Percentiles rank a stretch among this genome's conserved stretches.
phyloP scores from a whole-genome alignment of 1,140 invertebrate genomes.

The Neodiprion virginianus region DNA sequence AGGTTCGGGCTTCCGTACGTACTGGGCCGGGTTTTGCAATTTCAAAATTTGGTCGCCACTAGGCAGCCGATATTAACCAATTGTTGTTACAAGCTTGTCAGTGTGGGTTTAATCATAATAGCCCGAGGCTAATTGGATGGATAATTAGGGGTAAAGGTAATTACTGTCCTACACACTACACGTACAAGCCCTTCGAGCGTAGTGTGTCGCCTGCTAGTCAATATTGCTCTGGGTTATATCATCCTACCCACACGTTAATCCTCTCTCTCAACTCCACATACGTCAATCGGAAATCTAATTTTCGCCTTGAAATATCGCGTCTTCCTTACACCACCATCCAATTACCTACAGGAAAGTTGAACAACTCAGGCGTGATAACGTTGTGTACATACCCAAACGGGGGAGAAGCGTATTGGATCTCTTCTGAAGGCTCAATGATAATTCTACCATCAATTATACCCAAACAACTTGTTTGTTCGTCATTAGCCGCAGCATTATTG shows the following conservation, averaged over 20 bases:
- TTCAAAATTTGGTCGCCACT: neutral
- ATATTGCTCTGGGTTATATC: slow-evolving; percentile 55
- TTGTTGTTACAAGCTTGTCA: slow-evolving; percentile 64
- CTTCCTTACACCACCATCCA: neutral
- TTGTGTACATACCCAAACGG: no score
- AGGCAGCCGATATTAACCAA: slow-evolving; percentile 58
- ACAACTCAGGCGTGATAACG: neutral
- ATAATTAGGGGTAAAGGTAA: slow-evolving; percentile 64
- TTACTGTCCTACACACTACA: slow-evolving; percentile 55
- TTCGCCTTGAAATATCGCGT: neutral
- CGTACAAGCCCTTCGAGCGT: slow-evolving; percentile 30
- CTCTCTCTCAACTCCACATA: slow-evolving; percentile 47
- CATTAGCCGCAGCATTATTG: no score
- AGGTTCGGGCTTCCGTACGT: neutral
- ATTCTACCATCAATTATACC: no score
- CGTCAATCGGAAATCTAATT: slow-evolving; percentile 47
- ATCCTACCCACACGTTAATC: slow-evolving; percentile 43
- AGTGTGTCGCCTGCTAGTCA: slow-evolving; percentile 53
- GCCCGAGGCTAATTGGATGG: slow-evolving; percentile 62
- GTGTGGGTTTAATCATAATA: slow-evolving; percentile 63
- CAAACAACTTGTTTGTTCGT: no score
- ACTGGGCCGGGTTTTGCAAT: neutral
- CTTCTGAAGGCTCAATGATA: no score
- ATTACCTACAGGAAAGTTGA: neutral
- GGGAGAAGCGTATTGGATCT: no score